phyloP scores from a whole-genome alignment of 2,888 invertebrate genomes.

The Chesias legatella region DNA sequence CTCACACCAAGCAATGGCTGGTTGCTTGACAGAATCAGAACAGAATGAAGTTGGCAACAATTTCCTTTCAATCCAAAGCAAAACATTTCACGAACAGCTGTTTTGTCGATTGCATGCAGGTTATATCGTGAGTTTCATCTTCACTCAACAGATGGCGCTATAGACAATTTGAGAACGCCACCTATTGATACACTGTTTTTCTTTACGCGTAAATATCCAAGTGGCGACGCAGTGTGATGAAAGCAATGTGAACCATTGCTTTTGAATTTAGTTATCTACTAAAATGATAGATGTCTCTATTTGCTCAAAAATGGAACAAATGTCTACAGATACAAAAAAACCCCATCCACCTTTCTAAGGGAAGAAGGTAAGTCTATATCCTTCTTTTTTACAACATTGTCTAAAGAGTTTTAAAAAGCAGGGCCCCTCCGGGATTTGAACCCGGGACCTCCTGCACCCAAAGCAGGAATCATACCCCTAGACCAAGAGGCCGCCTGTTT shows the following conservation, averaged over 20 bases:
- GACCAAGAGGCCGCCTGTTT: conserved; percentile 81
- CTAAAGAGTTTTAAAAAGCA: conserved; percentile 30
- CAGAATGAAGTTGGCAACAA: conserved; percentile 52
- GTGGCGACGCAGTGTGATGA: conserved; percentile 1
- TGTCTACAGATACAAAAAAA: neutral
- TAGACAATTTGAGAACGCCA: neutral
- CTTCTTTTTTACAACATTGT: neutral
- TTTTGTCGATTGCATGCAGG: conserved; percentile 34
- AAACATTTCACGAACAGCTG: conserved; percentile 53
- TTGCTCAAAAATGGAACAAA: neutral
- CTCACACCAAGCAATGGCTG: conserved; percentile 13
- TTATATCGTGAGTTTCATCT: neutral
- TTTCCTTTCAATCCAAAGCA: conserved; percentile 45
- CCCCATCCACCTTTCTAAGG: no score
- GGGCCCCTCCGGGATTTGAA: conserved; percentile 87
- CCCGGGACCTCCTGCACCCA: conserved; percentile 87
- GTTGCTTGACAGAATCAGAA: conserved; percentile 13
- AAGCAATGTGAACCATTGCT: neutral
- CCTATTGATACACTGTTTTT: conserved; percentile 3
- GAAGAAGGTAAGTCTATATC: no score
- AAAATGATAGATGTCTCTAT: conserved; percentile 11
- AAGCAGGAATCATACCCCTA: conserved; percentile 87
- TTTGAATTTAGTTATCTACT: neutral
- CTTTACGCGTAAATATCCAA: no score
- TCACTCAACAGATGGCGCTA: conserved; percentile 7